Evolutionary conservation across 2,888 invertebrate species (phyloP).

Genomic region (Zonitis immaculata): DNA sequence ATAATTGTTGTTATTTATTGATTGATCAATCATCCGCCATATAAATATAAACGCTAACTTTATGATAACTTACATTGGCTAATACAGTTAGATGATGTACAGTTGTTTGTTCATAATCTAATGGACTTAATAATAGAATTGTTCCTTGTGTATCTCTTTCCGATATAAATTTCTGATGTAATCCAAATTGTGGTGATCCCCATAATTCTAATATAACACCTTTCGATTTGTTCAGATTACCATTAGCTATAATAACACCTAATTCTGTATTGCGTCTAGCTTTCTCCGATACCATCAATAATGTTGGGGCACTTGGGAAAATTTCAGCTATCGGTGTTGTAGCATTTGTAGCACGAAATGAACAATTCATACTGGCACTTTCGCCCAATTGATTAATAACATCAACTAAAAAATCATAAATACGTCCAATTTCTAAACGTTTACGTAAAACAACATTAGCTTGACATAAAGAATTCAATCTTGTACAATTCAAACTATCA

Average conservation of each 20-base stretch:
- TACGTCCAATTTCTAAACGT: slow-evolving; percentile 73
- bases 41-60: neutral
- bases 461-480: slow-evolving; percentile 84
- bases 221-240: slow-evolving; percentile 72
- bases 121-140: slow-evolving; percentile 67
- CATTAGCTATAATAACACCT: slow-evolving; percentile 75
- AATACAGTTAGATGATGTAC: slow-evolving; percentile 83
- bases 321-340: slow-evolving; percentile 78
- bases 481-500: slow-evolving; percentile 77
- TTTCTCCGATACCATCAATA: slow-evolving; percentile 45
- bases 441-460: slow-evolving; percentile 78
- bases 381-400: slow-evolving; percentile 68
- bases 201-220: slow-evolving; percentile 79
- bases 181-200: slow-evolving; percentile 73
- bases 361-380: slow-evolving; percentile 52
- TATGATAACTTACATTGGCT: slow-evolving; percentile 68
- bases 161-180: slow-evolving; percentile 70
- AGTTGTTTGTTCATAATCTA: slow-evolving; percentile 86
- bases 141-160: slow-evolving; percentile 75
- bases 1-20: neutral
- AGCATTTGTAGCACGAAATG: slow-evolving; percentile 72
- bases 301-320: slow-evolving; percentile 66
- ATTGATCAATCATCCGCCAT: neutral
- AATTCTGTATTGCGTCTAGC: slow-evolving; percentile 67
- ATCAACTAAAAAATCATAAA: slow-evolving; percentile 71